A percentile compares a stretch with the other conserved stretches of the same genome.
phyloP scores from a whole-genome alignment of 2,888 invertebrate species.

The Sclerodermus sp. region DNA sequence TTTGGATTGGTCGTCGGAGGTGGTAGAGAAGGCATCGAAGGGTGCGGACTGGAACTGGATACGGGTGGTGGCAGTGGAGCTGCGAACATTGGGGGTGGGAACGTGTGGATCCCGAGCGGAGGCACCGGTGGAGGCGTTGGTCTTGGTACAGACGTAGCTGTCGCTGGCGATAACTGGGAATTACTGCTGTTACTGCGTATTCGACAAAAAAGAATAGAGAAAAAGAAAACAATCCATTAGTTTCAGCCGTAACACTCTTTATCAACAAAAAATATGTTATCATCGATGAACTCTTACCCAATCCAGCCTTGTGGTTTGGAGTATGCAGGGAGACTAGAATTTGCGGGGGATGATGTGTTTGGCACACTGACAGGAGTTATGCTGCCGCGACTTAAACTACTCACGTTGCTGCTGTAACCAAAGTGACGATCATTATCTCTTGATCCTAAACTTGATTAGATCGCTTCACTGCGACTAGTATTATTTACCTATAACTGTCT shows the following conservation, averaged over 20 bases:
- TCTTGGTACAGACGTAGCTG: constrained; percentile 60
- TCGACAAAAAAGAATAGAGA: no score
- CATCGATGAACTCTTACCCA: constrained; percentile 42
- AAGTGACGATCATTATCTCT: background rate
- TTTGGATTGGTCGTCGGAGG: constrained; percentile 69
- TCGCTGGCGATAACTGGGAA: constrained; percentile 59
- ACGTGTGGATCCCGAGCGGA: constrained; percentile 62
- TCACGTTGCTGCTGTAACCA: constrained; percentile 76
- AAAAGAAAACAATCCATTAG: no score
- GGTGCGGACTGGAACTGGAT: constrained; percentile 54
- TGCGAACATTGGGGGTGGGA: constrained; percentile 70
- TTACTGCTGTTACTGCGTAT: constrained; percentile 54
- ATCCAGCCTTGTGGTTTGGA: constrained; percentile 59
- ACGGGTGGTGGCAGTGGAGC: constrained; percentile 64
- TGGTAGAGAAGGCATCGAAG: constrained; percentile 50
- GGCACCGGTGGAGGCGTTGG: constrained; percentile 62
- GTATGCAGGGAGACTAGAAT: constrained; percentile 65
- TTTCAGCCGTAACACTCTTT: no score
- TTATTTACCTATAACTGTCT: constrained; percentile 80
- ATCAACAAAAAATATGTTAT: no score
- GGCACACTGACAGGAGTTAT: constrained; percentile 64
- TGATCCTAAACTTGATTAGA: no score
- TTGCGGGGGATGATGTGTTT: constrained; percentile 60
- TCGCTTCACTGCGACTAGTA: no score
- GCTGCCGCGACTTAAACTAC: constrained; percentile 77